Conservation (phyloP, 2,888 invertebrate species). For the Rhamphomyia laevipes region DNA sequence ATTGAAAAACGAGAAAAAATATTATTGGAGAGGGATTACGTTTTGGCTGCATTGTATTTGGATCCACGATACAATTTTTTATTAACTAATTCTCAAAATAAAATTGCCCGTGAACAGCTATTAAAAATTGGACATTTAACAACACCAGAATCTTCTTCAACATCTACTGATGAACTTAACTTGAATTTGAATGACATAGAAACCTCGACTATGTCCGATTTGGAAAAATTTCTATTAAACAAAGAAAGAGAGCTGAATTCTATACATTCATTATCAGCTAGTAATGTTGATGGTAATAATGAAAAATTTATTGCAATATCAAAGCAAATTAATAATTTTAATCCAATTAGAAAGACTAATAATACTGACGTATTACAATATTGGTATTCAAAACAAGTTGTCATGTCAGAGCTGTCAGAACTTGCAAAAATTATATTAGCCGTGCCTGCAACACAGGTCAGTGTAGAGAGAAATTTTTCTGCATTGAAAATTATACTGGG, state of each 20-base stretch:
- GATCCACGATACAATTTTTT: not conserved
- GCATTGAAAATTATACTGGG: not conserved
- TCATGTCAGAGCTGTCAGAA: not conserved
- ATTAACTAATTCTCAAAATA: not conserved
- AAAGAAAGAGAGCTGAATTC: not conserved
- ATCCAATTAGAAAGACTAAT: not conserved
- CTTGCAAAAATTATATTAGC: not conserved
- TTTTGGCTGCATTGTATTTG: not conserved
- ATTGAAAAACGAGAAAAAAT: not conserved
- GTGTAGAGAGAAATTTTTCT: not conserved
- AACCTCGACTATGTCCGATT: too few relatives aligned
- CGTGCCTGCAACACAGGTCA: not conserved
- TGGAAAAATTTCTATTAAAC: not conserved
- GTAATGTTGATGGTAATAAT: too few relatives aligned
- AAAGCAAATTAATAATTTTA: too few relatives aligned
- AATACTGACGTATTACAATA: too few relatives aligned
- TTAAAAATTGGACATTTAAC: too few relatives aligned
- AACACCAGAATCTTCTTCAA: too few relatives aligned
- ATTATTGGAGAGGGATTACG: not conserved
- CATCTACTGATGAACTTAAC: too few relatives aligned
- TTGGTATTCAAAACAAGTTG: not conserved
- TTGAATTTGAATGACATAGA: too few relatives aligned
- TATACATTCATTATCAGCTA: not conserved
- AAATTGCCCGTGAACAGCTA: too few relatives aligned
- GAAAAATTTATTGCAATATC: too few relatives aligned